phyloP scores from a whole-genome alignment of 2,113 vertebrate species.

The Trichomycterus rosablanca region DNA sequence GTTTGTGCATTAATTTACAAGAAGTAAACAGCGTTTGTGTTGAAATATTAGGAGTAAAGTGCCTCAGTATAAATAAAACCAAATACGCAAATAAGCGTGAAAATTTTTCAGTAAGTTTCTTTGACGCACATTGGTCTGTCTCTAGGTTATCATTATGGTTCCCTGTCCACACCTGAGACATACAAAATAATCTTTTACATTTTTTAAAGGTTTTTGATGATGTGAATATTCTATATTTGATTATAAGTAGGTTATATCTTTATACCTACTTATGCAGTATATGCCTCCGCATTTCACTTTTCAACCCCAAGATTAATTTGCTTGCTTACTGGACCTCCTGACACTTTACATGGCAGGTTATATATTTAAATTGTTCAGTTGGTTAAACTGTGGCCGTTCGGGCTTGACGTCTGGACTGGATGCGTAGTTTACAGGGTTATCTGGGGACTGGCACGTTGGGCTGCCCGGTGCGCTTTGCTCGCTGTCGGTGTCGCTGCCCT shows the following conservation, averaged over 20 bases:
- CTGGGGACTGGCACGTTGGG: constrained; percentile 78
- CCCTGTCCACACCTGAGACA: constrained; percentile 25
- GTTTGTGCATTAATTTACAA: neutral
- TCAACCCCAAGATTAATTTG: too few species aligned
- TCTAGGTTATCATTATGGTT: constrained; percentile 11
- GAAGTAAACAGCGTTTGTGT: neutral
- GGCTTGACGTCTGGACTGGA: constrained; percentile 33
- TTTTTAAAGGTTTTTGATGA: constrained; percentile 3
- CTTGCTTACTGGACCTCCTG: too few species aligned
- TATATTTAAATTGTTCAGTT: constrained; percentile 34
- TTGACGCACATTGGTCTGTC: constrained; percentile 6
- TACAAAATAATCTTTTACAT: too few species aligned
- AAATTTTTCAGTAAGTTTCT: constrained; percentile 8
- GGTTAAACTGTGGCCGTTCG: constrained; percentile 56
- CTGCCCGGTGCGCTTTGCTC: constrained; percentile 79
- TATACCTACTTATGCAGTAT: neutral
- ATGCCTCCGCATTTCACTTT: too few species aligned
- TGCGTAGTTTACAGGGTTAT: constrained; percentile 67
- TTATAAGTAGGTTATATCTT: neutral
- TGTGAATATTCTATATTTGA: neutral
- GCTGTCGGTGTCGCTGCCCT: constrained; percentile 85
- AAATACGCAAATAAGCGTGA: constrained; percentile 27
- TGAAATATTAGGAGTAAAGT: constrained; percentile 40
- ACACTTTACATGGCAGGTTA: neutral
- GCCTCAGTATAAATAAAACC: constrained; percentile 40